phyloP scores from a whole-genome alignment of 2,113 vertebrate species.

The Prochilodus magdalenae region DNA sequence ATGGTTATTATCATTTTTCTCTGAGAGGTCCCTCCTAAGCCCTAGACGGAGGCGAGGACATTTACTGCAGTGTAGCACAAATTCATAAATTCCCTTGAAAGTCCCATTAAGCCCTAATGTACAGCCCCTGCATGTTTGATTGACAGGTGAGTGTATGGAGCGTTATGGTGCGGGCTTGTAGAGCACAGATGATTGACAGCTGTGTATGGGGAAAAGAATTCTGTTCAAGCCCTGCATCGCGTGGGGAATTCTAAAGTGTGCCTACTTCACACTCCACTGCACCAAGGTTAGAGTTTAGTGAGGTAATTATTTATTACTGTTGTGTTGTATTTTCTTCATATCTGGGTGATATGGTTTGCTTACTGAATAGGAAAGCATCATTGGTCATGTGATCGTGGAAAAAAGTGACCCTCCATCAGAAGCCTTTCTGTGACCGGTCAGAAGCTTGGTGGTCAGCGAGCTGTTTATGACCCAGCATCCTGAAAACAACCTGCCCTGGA shows the following conservation, averaged over 20 bases:
- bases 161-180: background rate
- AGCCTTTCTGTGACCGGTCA: too few species aligned
- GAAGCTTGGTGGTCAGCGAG: too few species aligned
- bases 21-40: background rate
- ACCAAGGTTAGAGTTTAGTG: too few species aligned
- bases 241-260: conserved; percentile 26
- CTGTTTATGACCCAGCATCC: too few species aligned
- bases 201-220: conserved; percentile 37
- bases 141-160: background rate
- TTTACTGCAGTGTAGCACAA: background rate
- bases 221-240: background rate
- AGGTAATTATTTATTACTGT: too few species aligned
- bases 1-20: background rate
- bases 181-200: conserved; percentile 5
- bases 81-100: background rate
- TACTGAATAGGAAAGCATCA: too few species aligned
- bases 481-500: too few species aligned
- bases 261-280: conserved; percentile 7
- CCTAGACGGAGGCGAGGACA: background rate
- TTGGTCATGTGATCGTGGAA: too few species aligned
- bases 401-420: too few species aligned
- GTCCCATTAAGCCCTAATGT: background rate
- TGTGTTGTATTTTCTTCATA: too few species aligned
- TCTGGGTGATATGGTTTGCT: too few species aligned
- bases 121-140: background rate